Conservation (phyloP, 2,113 vertebrate genomes). For the Cephalophus harveyi region DNA sequence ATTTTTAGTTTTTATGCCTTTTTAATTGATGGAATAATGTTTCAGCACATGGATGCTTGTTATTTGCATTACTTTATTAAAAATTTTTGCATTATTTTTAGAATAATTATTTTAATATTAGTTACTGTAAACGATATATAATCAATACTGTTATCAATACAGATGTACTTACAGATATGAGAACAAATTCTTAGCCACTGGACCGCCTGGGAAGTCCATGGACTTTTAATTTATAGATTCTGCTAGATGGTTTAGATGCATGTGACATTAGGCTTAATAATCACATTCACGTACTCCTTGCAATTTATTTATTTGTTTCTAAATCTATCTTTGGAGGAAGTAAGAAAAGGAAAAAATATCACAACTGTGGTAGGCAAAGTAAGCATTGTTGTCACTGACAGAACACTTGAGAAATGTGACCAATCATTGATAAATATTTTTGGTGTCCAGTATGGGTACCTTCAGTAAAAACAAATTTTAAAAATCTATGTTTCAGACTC, state of each 20-base stretch:
- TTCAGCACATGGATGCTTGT: background rate
- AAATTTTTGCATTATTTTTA: background rate
- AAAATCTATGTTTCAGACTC: background rate
- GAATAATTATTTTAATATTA: background rate
- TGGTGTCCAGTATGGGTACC: background rate
- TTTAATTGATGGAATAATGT: background rate
- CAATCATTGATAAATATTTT: background rate
- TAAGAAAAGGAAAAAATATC: background rate
- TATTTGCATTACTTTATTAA: background rate
- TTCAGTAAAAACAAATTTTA: background rate
- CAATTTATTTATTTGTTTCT: background rate
- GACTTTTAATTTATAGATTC: background rate
- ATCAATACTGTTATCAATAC: background rate
- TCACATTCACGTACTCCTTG: background rate
- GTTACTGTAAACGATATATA: background rate
- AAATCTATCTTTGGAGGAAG: background rate
- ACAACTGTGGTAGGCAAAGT: background rate
- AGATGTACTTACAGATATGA: background rate
- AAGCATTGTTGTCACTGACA: background rate
- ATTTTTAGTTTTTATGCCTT: background rate
- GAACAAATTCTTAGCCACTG: background rate
- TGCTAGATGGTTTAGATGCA: background rate
- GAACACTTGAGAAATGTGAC: background rate
- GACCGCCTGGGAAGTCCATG: background rate
- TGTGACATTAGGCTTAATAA: background rate